phyloP scores from a whole-genome alignment of 2,797 vertebrate genomes.

The Picus viridis region DNA sequence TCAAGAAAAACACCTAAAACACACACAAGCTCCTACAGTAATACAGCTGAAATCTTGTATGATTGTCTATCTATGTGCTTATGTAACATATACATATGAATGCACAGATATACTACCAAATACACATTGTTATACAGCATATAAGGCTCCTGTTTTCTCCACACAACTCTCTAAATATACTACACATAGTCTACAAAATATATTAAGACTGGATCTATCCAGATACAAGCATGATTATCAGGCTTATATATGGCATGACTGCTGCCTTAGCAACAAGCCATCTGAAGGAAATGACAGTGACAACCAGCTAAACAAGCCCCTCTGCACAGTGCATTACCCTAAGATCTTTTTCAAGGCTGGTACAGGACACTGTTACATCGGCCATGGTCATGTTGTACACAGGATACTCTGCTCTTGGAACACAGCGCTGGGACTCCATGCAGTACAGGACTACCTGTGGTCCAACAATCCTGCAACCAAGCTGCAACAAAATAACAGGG shows the following conservation, averaged over 20 bases:
- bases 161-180: neutral
- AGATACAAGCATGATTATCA: neutral
- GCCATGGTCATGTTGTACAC: constrained; percentile 97
- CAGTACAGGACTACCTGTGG: constrained; percentile 94
- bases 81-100: neutral
- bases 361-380: constrained; percentile 90
- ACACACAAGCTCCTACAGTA: neutral
- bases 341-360: constrained; percentile 90
- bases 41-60: neutral
- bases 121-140: too few species aligned
- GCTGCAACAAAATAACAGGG: constrained; percentile 72
- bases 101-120: neutral
- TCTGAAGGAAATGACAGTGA: accelerated
- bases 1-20: neutral
- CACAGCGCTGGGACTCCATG: constrained; percentile 89
- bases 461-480: constrained; percentile 93
- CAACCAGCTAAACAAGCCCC: neutral
- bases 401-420: constrained; percentile 91
- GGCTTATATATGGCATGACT: accelerated
- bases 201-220: neutral
- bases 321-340: constrained; percentile 80
- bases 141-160: neutral
- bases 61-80: neutral
- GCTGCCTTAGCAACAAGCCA: neutral
- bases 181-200: neutral